A percentile compares a stretch with the other conserved stretches of the same genome.
Conservation (phyloP, 2,113 vertebrate species). For the Columbina picui region DNA sequence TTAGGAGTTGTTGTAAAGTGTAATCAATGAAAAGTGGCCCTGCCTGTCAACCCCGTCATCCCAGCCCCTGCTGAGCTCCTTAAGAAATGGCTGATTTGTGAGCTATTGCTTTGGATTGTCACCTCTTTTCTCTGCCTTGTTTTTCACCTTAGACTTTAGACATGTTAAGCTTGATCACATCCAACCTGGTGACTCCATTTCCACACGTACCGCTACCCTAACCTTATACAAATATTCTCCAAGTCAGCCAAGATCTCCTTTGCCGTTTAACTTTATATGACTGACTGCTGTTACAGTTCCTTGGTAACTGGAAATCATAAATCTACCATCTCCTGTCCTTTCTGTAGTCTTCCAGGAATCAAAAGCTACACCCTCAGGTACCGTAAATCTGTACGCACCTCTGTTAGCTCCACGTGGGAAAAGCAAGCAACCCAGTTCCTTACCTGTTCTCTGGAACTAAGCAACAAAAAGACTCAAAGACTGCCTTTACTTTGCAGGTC, state of each 20-base stretch:
- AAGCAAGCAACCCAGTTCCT: not conserved
- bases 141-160: not conserved
- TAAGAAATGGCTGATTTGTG: not conserved
- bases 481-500: not conserved
- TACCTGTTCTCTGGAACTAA: not conserved
- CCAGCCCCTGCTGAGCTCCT: not conserved
- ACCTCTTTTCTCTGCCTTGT: not conserved
- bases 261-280: not conserved
- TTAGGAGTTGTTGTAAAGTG: not conserved
- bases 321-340: not conserved
- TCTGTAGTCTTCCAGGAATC: not conserved
- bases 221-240: not conserved
- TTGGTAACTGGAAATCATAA: not conserved
- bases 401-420: not conserved
- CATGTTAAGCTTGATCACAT: not conserved
- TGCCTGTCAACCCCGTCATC: not conserved
- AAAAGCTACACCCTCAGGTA: not conserved
- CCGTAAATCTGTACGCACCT: not conserved
- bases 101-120: not conserved
- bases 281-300: not conserved
- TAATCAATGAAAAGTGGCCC: not conserved
- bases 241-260: not conserved
- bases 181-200: not conserved
- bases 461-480: not conserved
- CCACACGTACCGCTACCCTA: rapidly evolving